phyloP scores from a whole-genome alignment of 2,797 vertebrate species.

The Ptychadena robeensis region DNA sequence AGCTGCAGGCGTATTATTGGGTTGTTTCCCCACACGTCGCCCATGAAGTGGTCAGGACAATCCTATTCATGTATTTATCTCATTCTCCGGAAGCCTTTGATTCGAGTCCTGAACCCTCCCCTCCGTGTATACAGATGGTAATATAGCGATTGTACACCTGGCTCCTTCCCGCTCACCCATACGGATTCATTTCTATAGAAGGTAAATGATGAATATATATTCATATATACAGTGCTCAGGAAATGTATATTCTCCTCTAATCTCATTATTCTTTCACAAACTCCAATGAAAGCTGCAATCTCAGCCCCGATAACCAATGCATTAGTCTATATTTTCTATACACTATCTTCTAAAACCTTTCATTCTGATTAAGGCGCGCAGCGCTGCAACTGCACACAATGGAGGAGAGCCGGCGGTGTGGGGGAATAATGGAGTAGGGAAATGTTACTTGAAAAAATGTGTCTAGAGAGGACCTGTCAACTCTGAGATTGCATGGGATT shows the following conservation, averaged over 20 bases:
- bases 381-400: conserved; percentile 64
- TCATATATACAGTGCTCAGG: conserved; percentile 25
- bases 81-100: neutral
- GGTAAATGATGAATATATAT: conserved; percentile 17
- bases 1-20: too few relatives aligned
- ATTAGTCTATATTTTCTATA: conserved; percentile 67
- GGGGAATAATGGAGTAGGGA: neutral
- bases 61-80: conserved; percentile 46
- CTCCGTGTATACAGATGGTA: neutral
- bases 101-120: neutral
- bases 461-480: neutral
- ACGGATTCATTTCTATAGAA: neutral
- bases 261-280: conserved; percentile 64
- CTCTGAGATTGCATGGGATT: too few relatives aligned
- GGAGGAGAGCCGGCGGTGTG: neutral
- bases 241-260: conserved; percentile 64
- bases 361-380: conserved; percentile 69
- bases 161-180: neutral
- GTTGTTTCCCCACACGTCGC: too few relatives aligned
- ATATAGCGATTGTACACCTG: neutral
- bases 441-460: neutral
- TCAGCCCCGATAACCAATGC: conserved; percentile 49
- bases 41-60: too few relatives aligned
- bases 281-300: conserved; percentile 64
- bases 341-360: conserved; percentile 69